phyloP scores from a whole-genome alignment of 2,113 vertebrate genomes.

The Delphinapterus leucas region DNA sequence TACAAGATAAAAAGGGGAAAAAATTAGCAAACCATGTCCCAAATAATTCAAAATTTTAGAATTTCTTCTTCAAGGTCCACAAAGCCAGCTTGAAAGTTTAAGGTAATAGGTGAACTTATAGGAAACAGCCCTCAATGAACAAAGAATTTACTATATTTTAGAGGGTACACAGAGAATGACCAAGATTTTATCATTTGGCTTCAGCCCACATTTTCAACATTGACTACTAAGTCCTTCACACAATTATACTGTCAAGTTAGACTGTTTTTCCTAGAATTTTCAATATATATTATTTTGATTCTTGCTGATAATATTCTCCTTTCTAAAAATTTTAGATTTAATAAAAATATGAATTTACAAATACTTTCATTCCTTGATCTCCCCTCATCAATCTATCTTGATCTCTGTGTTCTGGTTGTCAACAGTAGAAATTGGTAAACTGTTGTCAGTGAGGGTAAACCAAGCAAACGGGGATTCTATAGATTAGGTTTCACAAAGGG shows the following conservation, averaged over 20 bases:
- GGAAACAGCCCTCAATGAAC: neutral
- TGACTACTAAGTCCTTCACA: neutral
- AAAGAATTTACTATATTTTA: neutral
- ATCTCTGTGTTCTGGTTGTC: neutral
- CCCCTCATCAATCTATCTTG: neutral
- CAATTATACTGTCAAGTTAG: neutral
- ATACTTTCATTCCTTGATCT: neutral
- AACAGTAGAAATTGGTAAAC: neutral
- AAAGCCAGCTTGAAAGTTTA: neutral
- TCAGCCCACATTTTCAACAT: neutral
- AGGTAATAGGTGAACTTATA: neutral
- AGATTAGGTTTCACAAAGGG: neutral
- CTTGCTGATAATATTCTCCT: neutral
- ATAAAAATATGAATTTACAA: neutral
- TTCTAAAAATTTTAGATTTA: neutral
- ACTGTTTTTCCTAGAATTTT: neutral
- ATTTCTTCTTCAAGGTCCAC: neutral
- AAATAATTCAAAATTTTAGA: constrained; percentile 25
- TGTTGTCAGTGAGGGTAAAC: neutral
- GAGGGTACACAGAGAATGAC: neutral
- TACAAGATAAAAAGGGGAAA: neutral
- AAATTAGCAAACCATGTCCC: neutral
- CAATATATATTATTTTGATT: neutral
- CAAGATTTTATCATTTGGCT: neutral
- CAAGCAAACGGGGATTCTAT: neutral